Evolutionary conservation across 2,113 vertebrate species (phyloP), one percentile per base, ranked within the genome.

Genomic region (Xenopus borealis): DNA sequence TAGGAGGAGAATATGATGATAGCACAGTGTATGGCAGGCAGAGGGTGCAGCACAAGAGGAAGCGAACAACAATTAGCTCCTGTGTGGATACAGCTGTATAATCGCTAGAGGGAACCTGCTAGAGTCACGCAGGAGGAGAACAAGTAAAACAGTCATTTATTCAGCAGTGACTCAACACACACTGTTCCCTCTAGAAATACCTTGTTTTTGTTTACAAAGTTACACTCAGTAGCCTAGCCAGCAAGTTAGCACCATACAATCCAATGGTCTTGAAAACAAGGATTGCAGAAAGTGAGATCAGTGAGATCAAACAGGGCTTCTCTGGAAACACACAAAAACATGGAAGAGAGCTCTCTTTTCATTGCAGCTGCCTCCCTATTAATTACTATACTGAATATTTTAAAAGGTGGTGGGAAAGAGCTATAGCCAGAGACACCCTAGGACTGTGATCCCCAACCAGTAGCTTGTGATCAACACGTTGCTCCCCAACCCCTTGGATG

Each of bases 31-130:
- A 40, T 40, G 33, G 33, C 33, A 40, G 33, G 33, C 33, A 40
- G 6, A 40, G 33, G 33, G 33, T 40, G 8, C 5, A 40, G 33
- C 33, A 40, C 8, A 6, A 40, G 33, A 74, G 66, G 66, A 44
- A 50, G 53, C 50, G 12, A 55, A 69, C 5, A 75, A 76, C 73
- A 76, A 62, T 45, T 63, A 66, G 45, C 73, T 53, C 66, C 58
- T 62, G 40, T 52, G 73, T 40, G 73, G 50, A 69, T 52, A 69
- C 66, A 69, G 46, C 30, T 53, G 66, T 13, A 69, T 62, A 55
- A 63, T 76, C 73, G 19, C 73, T 45, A 53, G 66, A 69, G 73
- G 73, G 66, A 76, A 63, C 45, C 10, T 64, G 66, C 66, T 76
- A 66, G 69, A 58, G 73, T 69, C 66, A 76, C 62, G 64, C 5